Conservation (phyloP, 2,797 vertebrate species). For the Tokudaia tokunoshimensis region DNA sequence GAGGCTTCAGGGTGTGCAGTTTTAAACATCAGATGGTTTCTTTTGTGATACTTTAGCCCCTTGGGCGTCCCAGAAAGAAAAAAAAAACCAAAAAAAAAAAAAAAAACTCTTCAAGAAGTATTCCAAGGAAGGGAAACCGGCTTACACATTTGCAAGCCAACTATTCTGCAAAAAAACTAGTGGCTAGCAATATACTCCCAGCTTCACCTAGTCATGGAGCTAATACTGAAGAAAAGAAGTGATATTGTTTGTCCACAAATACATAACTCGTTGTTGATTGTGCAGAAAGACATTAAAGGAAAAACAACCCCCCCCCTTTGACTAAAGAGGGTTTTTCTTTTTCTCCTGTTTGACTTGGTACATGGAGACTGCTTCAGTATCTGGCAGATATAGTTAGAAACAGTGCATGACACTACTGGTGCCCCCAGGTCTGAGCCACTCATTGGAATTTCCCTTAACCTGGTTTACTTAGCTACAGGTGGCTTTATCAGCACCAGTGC, state of each 20-base stretch:
- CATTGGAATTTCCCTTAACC: neutral
- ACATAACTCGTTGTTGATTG: neutral
- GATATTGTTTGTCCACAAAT: neutral
- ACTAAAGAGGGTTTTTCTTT: neutral
- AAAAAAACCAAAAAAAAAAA: neutral
- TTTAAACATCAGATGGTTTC: constrained; percentile 60
- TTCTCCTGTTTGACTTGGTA: neutral
- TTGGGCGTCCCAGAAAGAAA: constrained; percentile 45
- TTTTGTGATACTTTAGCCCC: constrained; percentile 14
- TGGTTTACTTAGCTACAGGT: neutral
- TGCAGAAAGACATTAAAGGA: constrained; percentile 32
- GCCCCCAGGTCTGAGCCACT: neutral
- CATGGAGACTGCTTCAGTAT: neutral
- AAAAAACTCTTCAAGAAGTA: neutral
- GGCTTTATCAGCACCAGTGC: constrained; percentile 70
- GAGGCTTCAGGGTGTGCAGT: constrained; percentile 2
- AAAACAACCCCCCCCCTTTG: neutral
- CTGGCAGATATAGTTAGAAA: neutral
- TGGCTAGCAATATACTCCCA: neutral
- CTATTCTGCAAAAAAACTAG: constrained; percentile 17
- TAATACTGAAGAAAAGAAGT: constrained; percentile 30
- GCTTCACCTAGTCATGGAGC: neutral
- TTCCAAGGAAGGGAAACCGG: neutral
- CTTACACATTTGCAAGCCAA: neutral
- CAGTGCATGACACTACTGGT: no score